phyloP scores from a whole-genome alignment of 2,888 invertebrate species.

The Masnerella sp. region DNA sequence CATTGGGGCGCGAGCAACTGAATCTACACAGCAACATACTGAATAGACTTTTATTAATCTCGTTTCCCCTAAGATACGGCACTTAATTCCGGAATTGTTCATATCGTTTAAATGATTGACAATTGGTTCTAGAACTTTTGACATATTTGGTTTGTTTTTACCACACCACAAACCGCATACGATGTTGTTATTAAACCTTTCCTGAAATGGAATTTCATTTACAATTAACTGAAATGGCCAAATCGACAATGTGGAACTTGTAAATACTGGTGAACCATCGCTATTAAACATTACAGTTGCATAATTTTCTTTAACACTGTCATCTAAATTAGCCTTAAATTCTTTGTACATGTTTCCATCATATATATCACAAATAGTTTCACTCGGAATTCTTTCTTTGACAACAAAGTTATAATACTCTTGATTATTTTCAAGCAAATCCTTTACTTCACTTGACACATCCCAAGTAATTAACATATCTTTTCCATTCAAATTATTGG shows the following conservation, averaged over 20 bases:
- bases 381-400: background rate
- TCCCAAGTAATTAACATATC: conserved; percentile 13
- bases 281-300: conserved; percentile 21
- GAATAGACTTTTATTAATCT: conserved; percentile 17
- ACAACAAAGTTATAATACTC: background rate
- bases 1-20: background rate
- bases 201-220: conserved; percentile 29
- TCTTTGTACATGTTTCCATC: conserved; percentile 12
- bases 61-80: conserved; percentile 21
- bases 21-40: conserved; percentile 16
- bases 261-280: conserved; percentile 11
- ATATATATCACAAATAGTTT: conserved; percentile 12
- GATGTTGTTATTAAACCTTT: conserved; percentile 17
- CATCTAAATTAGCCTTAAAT: conserved; percentile 4
- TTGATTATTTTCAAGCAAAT: conserved; percentile 2
- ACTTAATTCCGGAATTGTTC: conserved; percentile 36
- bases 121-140: conserved; percentile 27
- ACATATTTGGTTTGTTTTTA: conserved; percentile 38
- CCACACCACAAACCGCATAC: conserved; percentile 48
- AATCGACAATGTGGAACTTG: conserved; percentile 20
- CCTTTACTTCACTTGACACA: background rate
- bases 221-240: conserved; percentile 32
- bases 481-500: background rate
- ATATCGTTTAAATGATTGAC: conserved; percentile 15
- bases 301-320: conserved; percentile 3